Percentiles rank a stretch among this genome's conserved stretches.
These are phyloP conservation scores for Drosophila neotestacea DNA, from an alignment of 2,888 invertebrate genomes.

Conservation along the genomic window DNA sequence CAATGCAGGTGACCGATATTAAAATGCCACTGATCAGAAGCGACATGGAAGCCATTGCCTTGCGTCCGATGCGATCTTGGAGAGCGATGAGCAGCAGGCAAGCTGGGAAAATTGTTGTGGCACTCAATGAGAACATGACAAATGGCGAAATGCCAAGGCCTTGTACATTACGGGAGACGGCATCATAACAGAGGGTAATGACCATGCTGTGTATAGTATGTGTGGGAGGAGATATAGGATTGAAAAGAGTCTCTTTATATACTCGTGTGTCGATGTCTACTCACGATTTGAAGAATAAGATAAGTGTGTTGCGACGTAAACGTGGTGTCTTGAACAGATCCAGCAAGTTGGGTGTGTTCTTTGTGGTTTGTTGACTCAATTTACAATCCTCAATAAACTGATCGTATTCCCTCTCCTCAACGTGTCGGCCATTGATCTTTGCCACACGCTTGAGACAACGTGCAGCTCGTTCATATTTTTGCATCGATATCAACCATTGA, in stretches of 20 bases:
- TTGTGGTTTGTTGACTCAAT: constrained; percentile 58
- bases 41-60: constrained; percentile 87
- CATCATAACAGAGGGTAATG: constrained; percentile 87
- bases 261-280: constrained; percentile 59
- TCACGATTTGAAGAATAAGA: constrained; percentile 88
- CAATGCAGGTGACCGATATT: constrained; percentile 85
- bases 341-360: constrained; percentile 83
- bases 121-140: constrained; percentile 86
- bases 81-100: constrained; percentile 85
- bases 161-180: constrained; percentile 87
- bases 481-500: constrained; percentile 87
- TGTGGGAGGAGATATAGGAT: constrained; percentile 16
- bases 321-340: constrained; percentile 87
- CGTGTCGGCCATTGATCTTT: constrained; percentile 85
- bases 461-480: constrained; percentile 86
- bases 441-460: constrained; percentile 86
- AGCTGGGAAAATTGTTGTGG: constrained; percentile 87
- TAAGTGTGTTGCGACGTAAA: constrained; percentile 85
- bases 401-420: constrained; percentile 82
- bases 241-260: neutral
- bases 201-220: constrained; percentile 86
- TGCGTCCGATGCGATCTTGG: constrained; percentile 85
- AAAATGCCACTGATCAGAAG: constrained; percentile 87
- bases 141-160: constrained; percentile 87
- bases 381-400: constrained; percentile 81